phyloP scores from a whole-genome alignment of 1,140 invertebrate species.

The Drosophila trapezifrons region DNA sequence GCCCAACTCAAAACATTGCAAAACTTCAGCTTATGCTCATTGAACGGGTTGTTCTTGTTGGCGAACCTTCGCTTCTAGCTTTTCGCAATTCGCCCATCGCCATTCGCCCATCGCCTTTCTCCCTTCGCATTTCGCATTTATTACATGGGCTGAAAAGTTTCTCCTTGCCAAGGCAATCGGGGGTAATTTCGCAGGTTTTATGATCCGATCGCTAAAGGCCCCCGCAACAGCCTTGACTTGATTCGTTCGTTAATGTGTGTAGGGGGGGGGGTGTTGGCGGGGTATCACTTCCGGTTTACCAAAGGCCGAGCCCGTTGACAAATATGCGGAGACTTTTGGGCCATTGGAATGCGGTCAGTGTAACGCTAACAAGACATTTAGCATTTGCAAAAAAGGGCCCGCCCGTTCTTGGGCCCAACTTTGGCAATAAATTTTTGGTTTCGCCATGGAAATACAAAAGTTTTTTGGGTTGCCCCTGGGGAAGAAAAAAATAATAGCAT shows the following conservation, averaged over 20 bases:
- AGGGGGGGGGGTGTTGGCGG: conserved; percentile 2
- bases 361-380: conserved; percentile 74
- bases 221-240: conserved; percentile 19
- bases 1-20: conserved; percentile 49
- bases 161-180: conserved; percentile 47
- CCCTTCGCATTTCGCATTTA: conserved; percentile 58
- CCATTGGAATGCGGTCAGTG: conserved; percentile 76
- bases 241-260: conserved; percentile 24
- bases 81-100: conserved; percentile 39
- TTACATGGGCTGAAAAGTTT: conserved; percentile 71
- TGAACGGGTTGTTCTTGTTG: conserved; percentile 34
- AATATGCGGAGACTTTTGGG: conserved; percentile 66
- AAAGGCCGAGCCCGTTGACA: conserved; percentile 60
- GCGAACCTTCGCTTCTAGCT: conserved; percentile 28
- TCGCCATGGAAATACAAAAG: conserved; percentile 44
- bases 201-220: conserved; percentile 67
- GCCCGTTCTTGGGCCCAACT: conserved; percentile 51
- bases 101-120: conserved; percentile 38
- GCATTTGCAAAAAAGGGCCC: conserved; percentile 50
- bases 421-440: conserved; percentile 78
- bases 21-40: conserved; percentile 72
- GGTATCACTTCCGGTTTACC: conserved; percentile 75
- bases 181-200: conserved; percentile 68
- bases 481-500: conserved; percentile 1
- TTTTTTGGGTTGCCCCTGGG: conserved; percentile 47